These are phyloP conservation scores for Lithobates sylvaticus DNA, from an alignment of 2,797 vertebrate genomes.

Conservation along the genomic window DNA sequence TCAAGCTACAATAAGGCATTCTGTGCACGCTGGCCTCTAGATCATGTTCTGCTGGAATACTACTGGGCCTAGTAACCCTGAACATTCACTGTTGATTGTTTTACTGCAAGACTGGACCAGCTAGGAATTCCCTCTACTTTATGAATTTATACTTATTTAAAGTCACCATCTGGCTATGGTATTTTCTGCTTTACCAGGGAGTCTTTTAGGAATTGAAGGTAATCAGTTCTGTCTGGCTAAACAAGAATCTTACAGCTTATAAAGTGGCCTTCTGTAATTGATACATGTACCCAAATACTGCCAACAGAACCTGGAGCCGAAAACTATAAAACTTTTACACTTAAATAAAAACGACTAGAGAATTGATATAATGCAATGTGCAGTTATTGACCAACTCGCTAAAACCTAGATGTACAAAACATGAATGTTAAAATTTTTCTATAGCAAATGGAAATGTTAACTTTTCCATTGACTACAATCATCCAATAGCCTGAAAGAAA, in stretches of 20 bases:
- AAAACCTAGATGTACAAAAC: no score
- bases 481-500: no score
- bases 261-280: slow-evolving; percentile 25
- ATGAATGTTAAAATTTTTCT: no score
- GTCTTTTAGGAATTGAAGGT: slow-evolving; percentile 40
- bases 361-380: no score
- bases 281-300: slow-evolving; percentile 23
- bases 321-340: background rate
- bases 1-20: slow-evolving; percentile 36
- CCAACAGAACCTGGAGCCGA: background rate
- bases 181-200: background rate
- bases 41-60: slow-evolving; percentile 1
- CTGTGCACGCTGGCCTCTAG: slow-evolving; percentile 12
- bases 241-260: slow-evolving; percentile 37
- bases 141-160: slow-evolving; percentile 22
- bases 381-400: background rate
- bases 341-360: background rate
- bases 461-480: no score
- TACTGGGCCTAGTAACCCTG: background rate
- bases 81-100: slow-evolving; percentile 23
- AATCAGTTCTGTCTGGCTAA: slow-evolving; percentile 39
- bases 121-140: slow-evolving; percentile 10
- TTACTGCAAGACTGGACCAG: background rate
- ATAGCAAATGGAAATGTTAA: no score
- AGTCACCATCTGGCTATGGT: slow-evolving; percentile 19